Evolutionary conservation across 2,797 vertebrate genomes (phyloP).

Genomic region (Miopithecus talapoin): DNA sequence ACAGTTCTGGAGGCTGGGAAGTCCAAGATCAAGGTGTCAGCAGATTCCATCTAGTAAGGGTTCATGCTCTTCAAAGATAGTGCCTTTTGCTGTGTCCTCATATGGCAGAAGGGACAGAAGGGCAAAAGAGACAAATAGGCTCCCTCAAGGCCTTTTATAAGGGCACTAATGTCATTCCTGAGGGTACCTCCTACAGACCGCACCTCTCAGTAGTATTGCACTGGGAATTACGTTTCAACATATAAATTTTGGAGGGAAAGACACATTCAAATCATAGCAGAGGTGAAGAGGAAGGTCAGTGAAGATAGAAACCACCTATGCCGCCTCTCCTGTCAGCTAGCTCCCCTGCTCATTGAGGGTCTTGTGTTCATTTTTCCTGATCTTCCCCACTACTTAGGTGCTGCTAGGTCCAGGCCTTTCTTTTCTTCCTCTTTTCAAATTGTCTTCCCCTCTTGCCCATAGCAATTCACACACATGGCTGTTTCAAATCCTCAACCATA

Average conservation of each 20-base stretch:
- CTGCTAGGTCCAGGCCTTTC: background rate
- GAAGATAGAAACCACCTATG: background rate
- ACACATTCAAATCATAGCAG: background rate
- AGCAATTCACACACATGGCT: background rate
- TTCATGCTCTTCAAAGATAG: background rate
- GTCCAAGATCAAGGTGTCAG: background rate
- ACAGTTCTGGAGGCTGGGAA: background rate
- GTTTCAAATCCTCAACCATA: background rate
- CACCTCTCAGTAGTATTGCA: background rate
- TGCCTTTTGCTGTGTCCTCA: background rate
- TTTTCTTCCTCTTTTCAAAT: background rate
- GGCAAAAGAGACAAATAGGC: background rate
- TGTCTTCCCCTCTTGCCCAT: background rate
- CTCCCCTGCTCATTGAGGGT: background rate
- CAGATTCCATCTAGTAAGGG: background rate
- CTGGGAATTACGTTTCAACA: background rate
- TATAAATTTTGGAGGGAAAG: background rate
- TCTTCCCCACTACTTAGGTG: background rate
- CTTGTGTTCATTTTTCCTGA: background rate
- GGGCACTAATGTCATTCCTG: background rate
- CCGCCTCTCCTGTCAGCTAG: background rate
- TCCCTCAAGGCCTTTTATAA: background rate
- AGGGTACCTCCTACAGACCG: background rate
- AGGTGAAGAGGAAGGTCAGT: background rate
- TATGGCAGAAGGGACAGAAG: background rate